Evolutionary conservation across 2,797 vertebrate species (phyloP), one percentile per base, ranked within the genome.

Genomic region (Coranthus polyacanthus): DNA sequence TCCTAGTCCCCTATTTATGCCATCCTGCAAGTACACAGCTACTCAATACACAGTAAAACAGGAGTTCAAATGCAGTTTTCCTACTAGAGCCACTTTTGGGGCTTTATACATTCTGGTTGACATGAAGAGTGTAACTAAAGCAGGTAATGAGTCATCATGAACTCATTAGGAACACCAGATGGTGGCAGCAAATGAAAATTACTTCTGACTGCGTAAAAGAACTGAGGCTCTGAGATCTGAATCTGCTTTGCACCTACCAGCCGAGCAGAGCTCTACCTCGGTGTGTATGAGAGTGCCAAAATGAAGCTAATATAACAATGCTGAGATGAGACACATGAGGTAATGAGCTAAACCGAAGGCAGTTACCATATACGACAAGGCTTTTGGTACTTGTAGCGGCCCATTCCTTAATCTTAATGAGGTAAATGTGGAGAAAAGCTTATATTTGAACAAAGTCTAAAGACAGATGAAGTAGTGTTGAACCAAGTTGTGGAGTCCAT

Each of bases 81-180:
- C 26, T 29, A 6, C 26, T 6, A 29, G 3, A 29, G 26, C 6
- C 38, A 39, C 15, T n/a, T 15, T 39, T 39, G 6, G 12, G n/a
- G 13, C 38, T 15, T 39, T n/a, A 7, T 29, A 29, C 26, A n/a
- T 39, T 39, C 29, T 53, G n/a, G n/a, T n/a, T n/a, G 24, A 20
- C 5, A 1, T 43, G 54, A 43, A 20, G n/a, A 72, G 34, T 55
- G 36, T 53, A 71, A 62, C 72, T 50, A 71, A 79, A 74, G 58
- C 64, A 65, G 68, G 68, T 73, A 80, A 82, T 80, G 64, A 78
- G 43, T 81, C 77, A 75, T 82, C 50, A 75, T 64, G 45, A 80
- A 68, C 24, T 62, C 60, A 81, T 81, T 78, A 81, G 55, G 16
- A 46, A 47, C 41, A 47, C 46, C 75, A 83, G 66, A 79, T 86